Base-by-base conservation (phyloP, 1,140 invertebrate genomes). In the Ceratina japonica region DNA sequence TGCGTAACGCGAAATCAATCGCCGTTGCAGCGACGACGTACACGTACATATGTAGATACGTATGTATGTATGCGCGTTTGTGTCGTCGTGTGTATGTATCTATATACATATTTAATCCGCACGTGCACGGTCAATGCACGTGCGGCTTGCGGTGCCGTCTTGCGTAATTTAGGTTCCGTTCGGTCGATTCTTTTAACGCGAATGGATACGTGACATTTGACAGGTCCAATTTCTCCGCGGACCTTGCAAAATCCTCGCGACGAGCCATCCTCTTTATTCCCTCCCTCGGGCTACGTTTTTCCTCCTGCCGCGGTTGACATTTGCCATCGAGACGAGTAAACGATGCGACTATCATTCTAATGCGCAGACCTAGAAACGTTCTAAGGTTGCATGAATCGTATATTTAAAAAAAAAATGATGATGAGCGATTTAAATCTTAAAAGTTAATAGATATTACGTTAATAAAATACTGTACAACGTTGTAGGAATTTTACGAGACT, bases 1-100 rank as follows among this genome's bases (percentile, higher is more conserved):
- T 86, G 70, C 72, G 24, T 70, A 86, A 86, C 69, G 54, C 65
- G 83, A 86, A 86, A 86, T 85, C 78, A 80, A 85, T 86, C 84
- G 75, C 75, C 75, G 79, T 59, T 81, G 74, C 61, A 64, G 78
- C 71, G 71, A 77, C 69, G 37, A 79, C 80, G 63, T 12, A 68
- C 59, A 63, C 44, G 75, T 52, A 61, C 64, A 54, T n/a, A n/a
- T n/a, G n/a, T n/a, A n/a, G n/a, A n/a, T n/a, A n/a, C n/a, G n/a
- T n/a, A n/a, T n/a, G n/a, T n/a, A n/a, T n/a, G n/a, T n/a, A n/a
- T n/a, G n/a, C n/a, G n/a, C n/a, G n/a, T n/a, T n/a, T n/a, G n/a
- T n/a, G n/a, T n/a, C n/a, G n/a, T n/a, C 49, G 54, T 61, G 69
- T 44, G 10, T 44, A 44, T 8, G 37, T 44, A n/a, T n/a, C 4